phyloP scores from a whole-genome alignment of 2,888 invertebrate species.

The Molorchus minor region DNA sequence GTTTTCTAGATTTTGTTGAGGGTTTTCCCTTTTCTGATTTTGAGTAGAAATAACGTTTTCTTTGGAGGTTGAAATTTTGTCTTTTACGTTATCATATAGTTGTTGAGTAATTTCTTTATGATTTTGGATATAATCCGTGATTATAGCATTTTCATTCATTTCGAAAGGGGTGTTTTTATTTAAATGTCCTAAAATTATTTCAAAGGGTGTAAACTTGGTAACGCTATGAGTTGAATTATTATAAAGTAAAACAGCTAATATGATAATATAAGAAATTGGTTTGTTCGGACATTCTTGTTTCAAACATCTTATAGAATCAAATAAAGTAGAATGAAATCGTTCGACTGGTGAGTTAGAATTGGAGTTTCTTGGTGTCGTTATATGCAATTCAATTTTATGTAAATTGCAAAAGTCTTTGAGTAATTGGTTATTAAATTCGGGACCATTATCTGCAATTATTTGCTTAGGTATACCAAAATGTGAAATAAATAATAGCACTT shows the following conservation, averaged over 20 bases:
- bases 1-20: too few relatives aligned
- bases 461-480: constrained; percentile 5
- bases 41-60: too few relatives aligned
- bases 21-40: too few relatives aligned
- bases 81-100: too few relatives aligned
- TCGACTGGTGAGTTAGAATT: constrained; percentile 10
- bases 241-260: background rate
- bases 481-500: constrained; percentile 1
- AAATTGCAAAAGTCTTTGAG: constrained; percentile 8
- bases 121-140: background rate
- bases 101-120: background rate
- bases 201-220: constrained; percentile 7
- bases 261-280: background rate
- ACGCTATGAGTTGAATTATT: constrained; percentile 7
- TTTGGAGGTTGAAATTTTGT: too few relatives aligned
- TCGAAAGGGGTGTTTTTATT: constrained; percentile 8
- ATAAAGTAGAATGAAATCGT: constrained; percentile 16
- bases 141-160: background rate
- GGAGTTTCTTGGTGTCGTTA: constrained; percentile 14
- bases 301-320: constrained; percentile 3
- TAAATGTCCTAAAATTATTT: constrained; percentile 12
- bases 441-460: constrained; percentile 15
- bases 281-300: constrained; percentile 11
- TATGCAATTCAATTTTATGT: constrained; percentile 18
- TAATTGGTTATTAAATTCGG: constrained; percentile 15